These are phyloP conservation scores for Scleropages formosus DNA, from an alignment of 2,797 vertebrate genomes.

Conservation along the genomic window DNA sequence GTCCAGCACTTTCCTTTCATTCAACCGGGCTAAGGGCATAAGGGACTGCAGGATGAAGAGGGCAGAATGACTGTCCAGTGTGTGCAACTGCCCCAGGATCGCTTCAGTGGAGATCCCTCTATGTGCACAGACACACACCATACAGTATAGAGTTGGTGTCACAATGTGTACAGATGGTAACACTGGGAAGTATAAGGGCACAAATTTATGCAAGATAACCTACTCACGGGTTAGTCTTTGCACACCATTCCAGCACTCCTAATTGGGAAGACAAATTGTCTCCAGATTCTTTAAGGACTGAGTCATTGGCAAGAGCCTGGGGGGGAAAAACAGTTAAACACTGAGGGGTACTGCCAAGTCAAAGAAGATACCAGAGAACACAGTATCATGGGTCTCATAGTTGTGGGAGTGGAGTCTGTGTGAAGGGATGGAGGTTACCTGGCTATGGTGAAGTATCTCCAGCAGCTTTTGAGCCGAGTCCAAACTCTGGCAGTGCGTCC, in stretches of 20 bases:
- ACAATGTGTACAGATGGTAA: not conserved
- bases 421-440: conserved; percentile 60
- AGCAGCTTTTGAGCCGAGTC: conserved; percentile 80
- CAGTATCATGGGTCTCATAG: too few relatives aligned
- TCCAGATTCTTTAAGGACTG: conserved; percentile 83
- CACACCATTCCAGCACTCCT: conserved; percentile 88
- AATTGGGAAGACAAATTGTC: conserved; percentile 80
- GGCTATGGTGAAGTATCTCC: conserved; percentile 73
- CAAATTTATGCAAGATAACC: not conserved
- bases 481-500: conserved; percentile 87
- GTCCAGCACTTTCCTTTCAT: conserved; percentile 79
- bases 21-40: conserved; percentile 79
- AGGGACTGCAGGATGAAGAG: conserved; percentile 87
- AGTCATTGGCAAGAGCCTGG: conserved; percentile 74
- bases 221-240: conserved; percentile 80
- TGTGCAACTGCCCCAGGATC: conserved; percentile 80
- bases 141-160: not conserved
- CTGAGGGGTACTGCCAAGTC: not conserved
- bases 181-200: not conserved
- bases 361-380: too few relatives aligned
- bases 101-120: conserved; percentile 78
- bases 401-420: not conserved
- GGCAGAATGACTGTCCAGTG: conserved; percentile 85
- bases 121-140: conserved; percentile 35
- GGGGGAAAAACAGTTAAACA: not conserved